Base-by-base conservation (phyloP, 2,888 invertebrate genomes). In the Stictocephala bisonia region DNA sequence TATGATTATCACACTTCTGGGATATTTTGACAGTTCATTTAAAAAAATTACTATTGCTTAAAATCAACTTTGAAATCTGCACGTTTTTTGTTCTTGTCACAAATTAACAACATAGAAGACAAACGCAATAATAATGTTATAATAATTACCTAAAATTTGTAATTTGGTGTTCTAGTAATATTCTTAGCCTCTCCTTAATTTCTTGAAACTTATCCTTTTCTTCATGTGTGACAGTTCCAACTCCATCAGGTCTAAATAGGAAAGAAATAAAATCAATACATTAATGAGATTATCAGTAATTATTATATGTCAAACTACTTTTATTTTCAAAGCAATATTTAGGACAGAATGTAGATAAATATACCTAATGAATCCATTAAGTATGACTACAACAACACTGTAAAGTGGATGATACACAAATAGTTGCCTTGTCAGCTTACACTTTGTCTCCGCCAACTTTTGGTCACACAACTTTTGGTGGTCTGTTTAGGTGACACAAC, bases 121-220 rank as follows among this genome's bases (percentile, higher is more conserved):
- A 31, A 6, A 31, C 11, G 35, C 35, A 31, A 9, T 9, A 31
- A 6, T 31, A 26, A 24, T 13, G 20, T 41, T 40, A 74, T 18
- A 72, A 40, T 64, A 73, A 71, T 83, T 86, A 93, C 93, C 96
- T 91, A 88, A 99, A 99, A 88, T 99, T 97, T 26, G 99, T 99
- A 82, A 99, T 98, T 89, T 99, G 99, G 85, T 96, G 93, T 86
- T 99, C 99, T 79, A 99, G 87, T 78, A 99, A 87, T 80, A 94
- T 90, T 81, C 96, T 90, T 78, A 99, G 87, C 76, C 98, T 88
- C 82, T 99, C 98, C 85, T 99, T 99, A 82, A 99, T 95, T 84
- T 97, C 97, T 76, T 96, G 95, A 84, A 99, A 99, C 84, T 95
- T 96, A 82, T 97, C 97, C 85, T 96, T 97, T 85, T 99, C 99